Evolutionary conservation across 1,140 invertebrate species (phyloP).

Genomic region (Drosophila bocki): DNA sequence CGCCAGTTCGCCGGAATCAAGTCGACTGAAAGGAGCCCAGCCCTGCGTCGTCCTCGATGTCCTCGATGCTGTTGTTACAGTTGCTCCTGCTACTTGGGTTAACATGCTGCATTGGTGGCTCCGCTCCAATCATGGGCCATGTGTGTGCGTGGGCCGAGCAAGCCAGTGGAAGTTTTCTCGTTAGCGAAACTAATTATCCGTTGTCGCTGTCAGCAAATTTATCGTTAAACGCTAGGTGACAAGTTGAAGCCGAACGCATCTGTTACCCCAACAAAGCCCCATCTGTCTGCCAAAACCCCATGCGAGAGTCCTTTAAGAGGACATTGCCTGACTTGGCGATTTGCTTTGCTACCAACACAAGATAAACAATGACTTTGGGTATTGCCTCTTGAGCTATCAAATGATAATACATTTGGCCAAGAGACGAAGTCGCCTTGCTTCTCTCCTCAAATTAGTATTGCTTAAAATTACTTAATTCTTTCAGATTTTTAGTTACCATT

Average conservation of each 20-base stretch:
- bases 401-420: slow-evolving; percentile 1
- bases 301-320: slow-evolving; percentile 32
- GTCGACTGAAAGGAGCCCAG: slow-evolving; percentile 21
- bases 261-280: slow-evolving; percentile 26
- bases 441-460: neutral
- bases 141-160: slow-evolving; percentile 37
- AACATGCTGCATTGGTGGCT: slow-evolving; percentile 72
- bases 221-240: slow-evolving; percentile 81
- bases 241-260: slow-evolving; percentile 58
- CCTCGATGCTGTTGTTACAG: slow-evolving; percentile 27
- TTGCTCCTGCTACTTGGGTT: slow-evolving; percentile 67
- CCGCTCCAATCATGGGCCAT: slow-evolving; percentile 56
- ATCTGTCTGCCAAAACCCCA: slow-evolving; percentile 11
- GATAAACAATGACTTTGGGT: slow-evolving; percentile 43
- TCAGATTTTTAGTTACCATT: neutral
- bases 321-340: slow-evolving; percentile 30
- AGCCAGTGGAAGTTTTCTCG: slow-evolving; percentile 79
- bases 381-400: slow-evolving; percentile 12
- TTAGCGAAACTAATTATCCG: slow-evolving; percentile 83
- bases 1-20: slow-evolving; percentile 26
- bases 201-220: slow-evolving; percentile 83
- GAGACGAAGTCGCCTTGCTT: neutral
- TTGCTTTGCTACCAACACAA: slow-evolving; percentile 21
- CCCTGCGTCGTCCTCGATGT: slow-evolving; percentile 40
- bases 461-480: neutral